Evolutionary conservation across 53 echinoderm and acorn worm genomes (phyloP).

Genomic region (Astropecten irregularis): DNA sequence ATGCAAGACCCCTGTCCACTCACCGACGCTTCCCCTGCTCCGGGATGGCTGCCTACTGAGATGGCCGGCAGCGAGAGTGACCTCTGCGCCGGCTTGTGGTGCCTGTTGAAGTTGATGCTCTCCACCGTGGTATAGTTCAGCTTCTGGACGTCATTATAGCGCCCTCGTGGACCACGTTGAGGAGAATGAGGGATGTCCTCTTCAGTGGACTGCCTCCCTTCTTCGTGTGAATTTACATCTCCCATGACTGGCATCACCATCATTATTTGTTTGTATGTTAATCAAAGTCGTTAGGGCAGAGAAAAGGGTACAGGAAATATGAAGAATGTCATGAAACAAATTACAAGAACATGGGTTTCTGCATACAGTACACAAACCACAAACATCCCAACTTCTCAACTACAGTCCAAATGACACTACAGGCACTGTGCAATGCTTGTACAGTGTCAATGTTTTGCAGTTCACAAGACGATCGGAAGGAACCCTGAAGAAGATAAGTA

Average conservation of each 20-base stretch:
- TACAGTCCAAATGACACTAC: no score
- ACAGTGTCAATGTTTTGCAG: no score
- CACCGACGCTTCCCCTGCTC: background rate
- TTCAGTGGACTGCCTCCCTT: conserved; percentile 47
- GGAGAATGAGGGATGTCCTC: conserved; percentile 68
- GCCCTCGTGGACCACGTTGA: conserved; percentile 54
- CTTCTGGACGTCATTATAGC: conserved; percentile 66
- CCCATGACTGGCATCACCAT: conserved; percentile 65
- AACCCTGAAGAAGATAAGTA: conserved; percentile 30
- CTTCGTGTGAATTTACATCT: conserved; percentile 76
- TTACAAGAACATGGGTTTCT: no score
- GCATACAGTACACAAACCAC: no score
- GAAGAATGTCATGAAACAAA: background rate
- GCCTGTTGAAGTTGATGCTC: conserved; percentile 73
- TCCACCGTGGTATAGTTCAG: conserved; percentile 81
- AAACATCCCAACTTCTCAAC: no score
- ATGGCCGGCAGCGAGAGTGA: conserved; percentile 76
- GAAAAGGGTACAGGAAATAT: no score
- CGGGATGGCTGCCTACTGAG: background rate
- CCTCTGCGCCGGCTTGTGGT: conserved; percentile 51
- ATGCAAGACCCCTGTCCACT: background rate
- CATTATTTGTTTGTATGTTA: background rate
- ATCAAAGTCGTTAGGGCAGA: no score
- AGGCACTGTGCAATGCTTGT: no score
- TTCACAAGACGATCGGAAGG: conserved; percentile 10